These are phyloP conservation scores for Cuniculus paca DNA, from an alignment of 2,797 vertebrate species.

Conservation along the genomic window DNA sequence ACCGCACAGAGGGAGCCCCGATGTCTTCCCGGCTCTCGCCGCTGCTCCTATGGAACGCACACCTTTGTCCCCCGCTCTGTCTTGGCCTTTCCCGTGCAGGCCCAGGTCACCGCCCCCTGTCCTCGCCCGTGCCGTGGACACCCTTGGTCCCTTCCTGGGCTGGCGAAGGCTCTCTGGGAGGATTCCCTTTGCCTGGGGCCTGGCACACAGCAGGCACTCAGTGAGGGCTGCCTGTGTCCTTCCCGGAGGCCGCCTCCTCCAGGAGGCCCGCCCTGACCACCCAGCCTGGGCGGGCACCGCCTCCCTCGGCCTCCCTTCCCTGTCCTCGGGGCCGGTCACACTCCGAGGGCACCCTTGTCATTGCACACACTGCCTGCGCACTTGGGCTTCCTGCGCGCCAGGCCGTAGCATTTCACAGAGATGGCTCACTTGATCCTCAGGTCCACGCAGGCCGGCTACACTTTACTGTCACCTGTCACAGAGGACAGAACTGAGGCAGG, in stretches of 20 bases:
- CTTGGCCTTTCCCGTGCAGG: background rate
- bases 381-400: background rate
- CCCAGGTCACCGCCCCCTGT: background rate
- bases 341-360: background rate
- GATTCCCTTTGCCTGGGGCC: background rate
- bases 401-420: background rate
- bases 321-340: background rate
- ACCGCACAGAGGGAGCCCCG: background rate
- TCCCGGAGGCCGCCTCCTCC: background rate
- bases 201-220: background rate
- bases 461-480: background rate
- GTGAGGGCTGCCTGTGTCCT: rapidly evolving
- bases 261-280: background rate
- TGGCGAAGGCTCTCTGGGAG: background rate
- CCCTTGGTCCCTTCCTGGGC: background rate
- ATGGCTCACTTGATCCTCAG: background rate
- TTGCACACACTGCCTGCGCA: background rate
- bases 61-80: background rate
- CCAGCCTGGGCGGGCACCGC: background rate
- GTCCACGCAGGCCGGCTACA: background rate
- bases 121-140: background rate
- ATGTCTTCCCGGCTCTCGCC: background rate
- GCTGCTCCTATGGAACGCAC: background rate
- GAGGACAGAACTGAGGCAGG: background rate
- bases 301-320: background rate